These are phyloP conservation scores for Fregata magnificens DNA, from an alignment of 2,113 vertebrate species.

Conservation along the genomic window DNA sequence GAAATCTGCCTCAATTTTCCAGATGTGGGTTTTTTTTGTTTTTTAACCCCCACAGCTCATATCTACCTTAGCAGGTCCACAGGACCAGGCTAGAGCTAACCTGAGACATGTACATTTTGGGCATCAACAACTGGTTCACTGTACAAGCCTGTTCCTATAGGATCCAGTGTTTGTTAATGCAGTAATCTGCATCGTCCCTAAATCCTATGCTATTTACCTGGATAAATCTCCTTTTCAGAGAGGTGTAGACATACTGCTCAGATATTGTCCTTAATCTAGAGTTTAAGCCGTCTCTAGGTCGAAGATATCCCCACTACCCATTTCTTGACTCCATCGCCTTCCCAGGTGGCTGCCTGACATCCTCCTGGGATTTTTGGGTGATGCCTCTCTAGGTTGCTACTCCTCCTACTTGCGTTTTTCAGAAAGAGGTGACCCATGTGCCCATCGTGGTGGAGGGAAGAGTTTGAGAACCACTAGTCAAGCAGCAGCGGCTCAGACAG, in stretches of 20 bases:
- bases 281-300: neutral
- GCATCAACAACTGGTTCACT: neutral
- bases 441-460: neutral
- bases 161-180: neutral
- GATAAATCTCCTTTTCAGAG: neutral
- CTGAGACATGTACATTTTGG: neutral
- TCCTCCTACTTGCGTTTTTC: neutral
- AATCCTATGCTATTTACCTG: neutral
- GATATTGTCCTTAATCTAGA: neutral
- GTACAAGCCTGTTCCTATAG: neutral
- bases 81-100: neutral
- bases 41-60: neutral
- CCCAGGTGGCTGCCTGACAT: neutral
- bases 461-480: neutral
- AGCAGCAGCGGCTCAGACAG: rapidly evolving
- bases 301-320: neutral
- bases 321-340: neutral
- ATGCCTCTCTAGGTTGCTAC: neutral
- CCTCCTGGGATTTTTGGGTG: neutral
- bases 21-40: too few species aligned
- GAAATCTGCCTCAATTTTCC: neutral
- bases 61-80: neutral
- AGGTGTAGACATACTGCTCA: neutral
- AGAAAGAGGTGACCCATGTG: neutral
- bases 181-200: neutral